phyloP scores from a whole-genome alignment of 37 sponge, comb jelly and placozoan species.

The Halisarca cf. caerulea region DNA sequence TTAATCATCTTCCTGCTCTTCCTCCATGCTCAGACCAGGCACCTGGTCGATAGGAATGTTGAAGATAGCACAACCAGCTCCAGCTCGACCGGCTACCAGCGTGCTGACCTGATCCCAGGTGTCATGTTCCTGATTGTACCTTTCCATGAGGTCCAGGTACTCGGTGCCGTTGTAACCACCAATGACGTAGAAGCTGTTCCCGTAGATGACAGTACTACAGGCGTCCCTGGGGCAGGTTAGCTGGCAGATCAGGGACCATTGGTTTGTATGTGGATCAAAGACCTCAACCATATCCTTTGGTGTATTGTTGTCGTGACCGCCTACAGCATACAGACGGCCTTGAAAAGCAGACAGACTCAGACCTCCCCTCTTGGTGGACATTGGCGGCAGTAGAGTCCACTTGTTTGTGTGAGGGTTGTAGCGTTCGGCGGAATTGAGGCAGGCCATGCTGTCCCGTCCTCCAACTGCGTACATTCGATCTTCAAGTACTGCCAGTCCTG shows the following conservation, averaged over 20 bases:
- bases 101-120: slow-evolving; percentile 61
- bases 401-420: slow-evolving; percentile 81
- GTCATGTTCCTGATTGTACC: slow-evolving; percentile 60
- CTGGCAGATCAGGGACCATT: slow-evolving; percentile 50
- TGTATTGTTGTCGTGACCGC: slow-evolving; percentile 59
- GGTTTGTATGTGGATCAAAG: slow-evolving; percentile 59
- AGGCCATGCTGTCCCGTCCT: slow-evolving; percentile 72
- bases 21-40: neutral
- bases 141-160: slow-evolving; percentile 75
- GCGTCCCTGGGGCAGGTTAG: slow-evolving; percentile 67
- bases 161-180: slow-evolving; percentile 79
- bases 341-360: slow-evolving; percentile 60
- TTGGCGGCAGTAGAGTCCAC: slow-evolving; percentile 65
- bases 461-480: slow-evolving; percentile 72
- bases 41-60: slow-evolving; percentile 5
- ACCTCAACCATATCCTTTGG: slow-evolving; percentile 65
- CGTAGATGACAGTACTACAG: slow-evolving; percentile 63
- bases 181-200: slow-evolving; percentile 72
- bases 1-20: neutral
- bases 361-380: slow-evolving; percentile 68
- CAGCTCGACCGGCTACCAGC: slow-evolving; percentile 64
- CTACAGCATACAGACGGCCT: slow-evolving; percentile 78
- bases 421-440: slow-evolving; percentile 71
- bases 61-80: slow-evolving; percentile 52
- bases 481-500: slow-evolving; percentile 73